Base-by-base conservation (phyloP, 2,113 vertebrate species). In the Lophochroa leadbeateri region DNA sequence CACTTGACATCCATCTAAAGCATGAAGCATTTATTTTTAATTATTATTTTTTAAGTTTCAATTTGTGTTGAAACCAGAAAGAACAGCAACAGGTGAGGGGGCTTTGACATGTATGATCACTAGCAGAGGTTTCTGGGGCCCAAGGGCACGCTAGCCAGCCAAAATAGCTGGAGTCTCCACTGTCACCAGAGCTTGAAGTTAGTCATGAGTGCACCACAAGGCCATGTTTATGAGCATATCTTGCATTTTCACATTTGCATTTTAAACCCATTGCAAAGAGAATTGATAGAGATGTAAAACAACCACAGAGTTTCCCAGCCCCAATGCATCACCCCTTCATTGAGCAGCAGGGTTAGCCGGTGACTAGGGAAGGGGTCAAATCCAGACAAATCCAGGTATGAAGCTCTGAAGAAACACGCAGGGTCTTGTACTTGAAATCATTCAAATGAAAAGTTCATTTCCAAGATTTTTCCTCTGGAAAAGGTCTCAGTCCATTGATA, bases 51-150 rank as follows among this genome's bases (percentile, higher is more conserved):
- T 10, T 11, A 11, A 61, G 27, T 31, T 91, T 86, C 55, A 78
- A 14, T 44, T 70, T 20, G 9, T 49, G 37, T 43, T 39, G 46
- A 75, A 91, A 82, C 13, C 10, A 58, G 69, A 75, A 70, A 11
- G n/a, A 82, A 53, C 3, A 27, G 21, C 70, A 85, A 35, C 7
- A 19, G 20, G 15, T 58, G 23, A 70, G 6, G 27, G 5, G 75
- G 58, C 25, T 78, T 69, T 64, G 55, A 64, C 25, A 43, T 1
- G 5, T 31, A 43, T 0, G 0, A 15, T 49, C 15, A 8, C 9
- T 35, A 82, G 47, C 16, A 92, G 35, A 49, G 27, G 17, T 76
- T 89, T 67, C 50, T 71, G 52, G 27, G 47, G n/a, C n/a, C 46
- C 29, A n/a, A 46, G 21, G 28, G 13, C 21, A 35, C 0, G 2